Base-by-base conservation (phyloP, 64 coral and sea anemone genomes). In the Dendrophyllia cribrosa region DNA sequence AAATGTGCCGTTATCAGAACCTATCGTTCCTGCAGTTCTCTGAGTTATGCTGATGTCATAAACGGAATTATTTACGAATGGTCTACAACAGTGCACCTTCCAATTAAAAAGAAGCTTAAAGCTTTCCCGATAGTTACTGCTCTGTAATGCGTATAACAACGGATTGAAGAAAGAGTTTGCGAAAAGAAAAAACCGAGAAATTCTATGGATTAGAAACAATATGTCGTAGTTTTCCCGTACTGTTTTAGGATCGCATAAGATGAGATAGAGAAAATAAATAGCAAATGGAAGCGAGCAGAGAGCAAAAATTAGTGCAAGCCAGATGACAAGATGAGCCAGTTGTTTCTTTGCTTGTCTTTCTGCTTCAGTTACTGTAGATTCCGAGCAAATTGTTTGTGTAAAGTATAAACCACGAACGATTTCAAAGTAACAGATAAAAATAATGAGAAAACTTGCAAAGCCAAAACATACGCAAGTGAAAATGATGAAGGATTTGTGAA, bases 341-440 rank as follows among this genome's bases (percentile, higher is more conserved):
- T 78, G 74, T 7, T 69, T 76, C 51, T 89, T 89, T 5, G n/a
- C 61, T 9, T 68, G 45, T 20, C 65, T 89, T 51, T 89, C 88
- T 66, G 74, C 75, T 1, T 53, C 44, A 19, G 14, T 79, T 3
- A 17, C 14, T 22, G 74, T 9, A 45, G 76, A 45, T 74, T 91
- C 60, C 20, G 80, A 84, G 20, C 61, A 84, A 67, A 84, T 84
- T 84, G 80, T 84, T 51, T n/a, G 16, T n/a, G 89, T 70, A 46
- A 91, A 84, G 51, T 83, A 91, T 3, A 91, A 70, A 9, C 89
- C 89, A 43, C 68, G 76, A 13, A 91, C 51, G 51, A 91, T 91
- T 74, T 69, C 68, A 10, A 79, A 80, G 10, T 91, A 63, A 12
- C 89, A 91, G 46, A 70, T 43, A 9, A 91, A 62, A 13, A 91